phyloP scores from a whole-genome alignment of 2,797 vertebrate genomes.

The Enteromius fasciolatus region DNA sequence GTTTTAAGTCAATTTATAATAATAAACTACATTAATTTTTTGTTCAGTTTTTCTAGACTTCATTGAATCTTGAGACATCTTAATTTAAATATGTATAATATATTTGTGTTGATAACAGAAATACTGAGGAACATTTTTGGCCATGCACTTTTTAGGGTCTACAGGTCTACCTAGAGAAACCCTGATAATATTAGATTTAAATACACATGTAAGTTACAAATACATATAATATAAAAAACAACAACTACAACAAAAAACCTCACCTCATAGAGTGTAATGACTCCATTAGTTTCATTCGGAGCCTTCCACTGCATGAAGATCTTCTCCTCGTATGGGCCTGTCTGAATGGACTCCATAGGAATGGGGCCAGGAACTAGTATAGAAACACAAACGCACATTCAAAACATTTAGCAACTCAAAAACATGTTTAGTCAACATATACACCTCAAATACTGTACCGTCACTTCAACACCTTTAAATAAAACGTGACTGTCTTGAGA shows the following conservation, averaged over 20 bases:
- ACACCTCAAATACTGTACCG: not conserved
- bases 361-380: conserved; percentile 88
- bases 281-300: conserved; percentile 96
- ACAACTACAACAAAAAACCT: conserved; percentile 28
- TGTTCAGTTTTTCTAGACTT: not conserved
- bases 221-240: not conserved
- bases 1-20: not conserved
- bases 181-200: not conserved
- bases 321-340: conserved; percentile 95
- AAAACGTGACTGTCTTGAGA: conserved; percentile 21
- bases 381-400: conserved; percentile 34
- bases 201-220: not conserved
- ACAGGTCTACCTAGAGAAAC: not conserved
- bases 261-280: conserved; percentile 97
- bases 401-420: conserved; percentile 17
- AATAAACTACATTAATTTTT: not conserved
- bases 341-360: conserved; percentile 93
- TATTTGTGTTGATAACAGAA: not conserved
- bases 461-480: not conserved
- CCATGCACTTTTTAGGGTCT: not conserved
- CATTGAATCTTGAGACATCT: not conserved
- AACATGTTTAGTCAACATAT: conserved; percentile 9
- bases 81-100: not conserved
- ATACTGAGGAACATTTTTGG: not conserved
- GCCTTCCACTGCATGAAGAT: conserved; percentile 98